Conservation (phyloP, 2,113 vertebrate genomes). For the Cairina moschata region DNA sequence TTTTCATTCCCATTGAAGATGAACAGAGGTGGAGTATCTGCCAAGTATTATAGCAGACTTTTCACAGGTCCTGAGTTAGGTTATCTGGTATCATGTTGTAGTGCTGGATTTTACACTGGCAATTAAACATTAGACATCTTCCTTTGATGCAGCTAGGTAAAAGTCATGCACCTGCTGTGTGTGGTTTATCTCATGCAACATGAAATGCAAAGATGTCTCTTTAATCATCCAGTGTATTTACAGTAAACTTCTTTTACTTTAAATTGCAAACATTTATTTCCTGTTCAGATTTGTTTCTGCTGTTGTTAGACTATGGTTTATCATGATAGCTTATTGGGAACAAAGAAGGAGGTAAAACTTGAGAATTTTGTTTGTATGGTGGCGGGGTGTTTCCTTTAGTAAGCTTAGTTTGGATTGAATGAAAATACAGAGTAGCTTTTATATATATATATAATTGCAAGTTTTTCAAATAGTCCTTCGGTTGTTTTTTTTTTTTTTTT, state of each 20-base stretch:
- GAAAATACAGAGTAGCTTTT: background rate
- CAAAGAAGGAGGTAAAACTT: background rate
- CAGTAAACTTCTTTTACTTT: background rate
- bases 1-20: background rate
- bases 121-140: background rate
- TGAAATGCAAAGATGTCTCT: background rate
- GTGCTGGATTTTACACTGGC: background rate
- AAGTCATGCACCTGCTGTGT: background rate
- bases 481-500: too few relatives aligned
- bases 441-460: background rate
- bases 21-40: background rate
- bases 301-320: background rate
- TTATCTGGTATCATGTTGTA: background rate
- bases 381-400: background rate
- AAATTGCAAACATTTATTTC: background rate
- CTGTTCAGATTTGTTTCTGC: background rate
- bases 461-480: background rate
- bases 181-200: background rate
- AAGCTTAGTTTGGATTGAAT: background rate
- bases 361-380: background rate
- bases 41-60: background rate
- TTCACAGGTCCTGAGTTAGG: background rate
- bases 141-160: background rate
- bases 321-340: background rate
- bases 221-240: background rate